Percentiles rank a stretch among this genome's conserved stretches.
Conservation (phyloP, 1,140 invertebrate species). For the Aphaenogaster rudis region DNA sequence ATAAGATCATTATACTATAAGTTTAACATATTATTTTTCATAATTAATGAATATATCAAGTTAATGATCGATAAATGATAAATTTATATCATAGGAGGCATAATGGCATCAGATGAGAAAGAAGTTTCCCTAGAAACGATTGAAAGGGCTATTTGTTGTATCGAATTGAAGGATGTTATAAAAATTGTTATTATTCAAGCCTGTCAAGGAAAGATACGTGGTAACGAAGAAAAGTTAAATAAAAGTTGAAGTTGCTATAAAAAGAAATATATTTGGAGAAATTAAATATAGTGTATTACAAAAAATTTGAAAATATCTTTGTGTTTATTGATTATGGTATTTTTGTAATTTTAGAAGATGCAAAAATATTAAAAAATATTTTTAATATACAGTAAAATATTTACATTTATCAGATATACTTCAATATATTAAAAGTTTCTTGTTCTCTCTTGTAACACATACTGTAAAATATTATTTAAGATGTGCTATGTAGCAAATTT, state of each 20-base stretch:
- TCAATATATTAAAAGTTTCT: neutral
- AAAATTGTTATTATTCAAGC: constrained; percentile 79
- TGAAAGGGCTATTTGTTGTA: constrained; percentile 63
- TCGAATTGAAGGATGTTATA: constrained; percentile 68
- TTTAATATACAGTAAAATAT: neutral
- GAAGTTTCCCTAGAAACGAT: constrained; percentile 68
- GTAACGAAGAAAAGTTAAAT: constrained; percentile 46
- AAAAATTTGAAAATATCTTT: neutral
- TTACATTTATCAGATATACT: neutral
- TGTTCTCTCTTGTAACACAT: neutral
- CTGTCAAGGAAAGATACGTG: constrained; percentile 73
- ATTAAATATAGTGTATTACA: neutral
- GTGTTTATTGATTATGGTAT: neutral
- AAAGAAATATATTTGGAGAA: neutral
- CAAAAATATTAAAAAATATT: neutral
- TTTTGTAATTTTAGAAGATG: neutral
- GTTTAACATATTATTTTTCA: too few relatives aligned
- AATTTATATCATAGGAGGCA: constrained; percentile 66
- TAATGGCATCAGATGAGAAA: constrained; percentile 69
- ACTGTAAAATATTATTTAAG: neutral
- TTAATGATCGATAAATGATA: constrained; percentile 2
- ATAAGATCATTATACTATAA: too few relatives aligned
- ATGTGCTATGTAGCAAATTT: neutral
- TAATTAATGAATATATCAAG: too few relatives aligned
- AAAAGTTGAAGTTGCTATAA: constrained; percentile 17